Conservation (phyloP, 2,888 invertebrate genomes). For the Monoplex corrugatus region DNA sequence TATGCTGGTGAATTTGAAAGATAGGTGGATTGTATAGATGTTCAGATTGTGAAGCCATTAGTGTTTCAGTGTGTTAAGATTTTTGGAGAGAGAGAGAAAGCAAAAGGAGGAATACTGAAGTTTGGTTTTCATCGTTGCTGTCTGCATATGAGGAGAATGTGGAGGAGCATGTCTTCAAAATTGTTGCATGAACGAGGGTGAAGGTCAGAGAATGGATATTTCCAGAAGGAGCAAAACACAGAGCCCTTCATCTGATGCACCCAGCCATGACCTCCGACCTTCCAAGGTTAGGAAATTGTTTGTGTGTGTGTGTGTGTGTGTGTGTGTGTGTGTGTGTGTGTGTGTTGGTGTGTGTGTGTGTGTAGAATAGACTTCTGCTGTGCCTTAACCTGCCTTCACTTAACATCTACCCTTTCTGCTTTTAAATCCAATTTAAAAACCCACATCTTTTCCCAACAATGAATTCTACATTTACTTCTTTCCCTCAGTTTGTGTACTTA, state of each 20-base stretch:
- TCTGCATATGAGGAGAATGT: background rate
- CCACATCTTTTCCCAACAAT: background rate
- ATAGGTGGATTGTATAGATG: too few species aligned
- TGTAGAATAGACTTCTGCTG: background rate
- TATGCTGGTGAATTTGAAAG: too few species aligned
- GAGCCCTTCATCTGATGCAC: background rate
- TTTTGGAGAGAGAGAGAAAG: too few species aligned
- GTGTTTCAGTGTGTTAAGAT: background rate
- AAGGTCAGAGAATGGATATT: constrained; percentile 3
- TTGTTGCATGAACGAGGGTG: constrained; percentile 4
- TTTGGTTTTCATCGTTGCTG: too few species aligned
- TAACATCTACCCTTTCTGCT: background rate
- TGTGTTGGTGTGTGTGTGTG: background rate
- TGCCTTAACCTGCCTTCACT: background rate
- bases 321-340: too few species aligned
- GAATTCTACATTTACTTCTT: too few species aligned
- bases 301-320: too few species aligned
- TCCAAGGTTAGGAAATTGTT: constrained; percentile 22
- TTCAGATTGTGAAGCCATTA: too few species aligned
- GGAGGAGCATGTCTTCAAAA: background rate
- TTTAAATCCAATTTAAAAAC: too few species aligned
- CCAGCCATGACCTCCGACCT: constrained; percentile 50
- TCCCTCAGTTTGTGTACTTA: too few species aligned
- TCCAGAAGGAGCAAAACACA: background rate
- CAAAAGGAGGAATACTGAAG: too few species aligned